Evolutionary conservation across 1,140 invertebrate species (phyloP).

Genomic region (Meloidogyne hapla): DNA sequence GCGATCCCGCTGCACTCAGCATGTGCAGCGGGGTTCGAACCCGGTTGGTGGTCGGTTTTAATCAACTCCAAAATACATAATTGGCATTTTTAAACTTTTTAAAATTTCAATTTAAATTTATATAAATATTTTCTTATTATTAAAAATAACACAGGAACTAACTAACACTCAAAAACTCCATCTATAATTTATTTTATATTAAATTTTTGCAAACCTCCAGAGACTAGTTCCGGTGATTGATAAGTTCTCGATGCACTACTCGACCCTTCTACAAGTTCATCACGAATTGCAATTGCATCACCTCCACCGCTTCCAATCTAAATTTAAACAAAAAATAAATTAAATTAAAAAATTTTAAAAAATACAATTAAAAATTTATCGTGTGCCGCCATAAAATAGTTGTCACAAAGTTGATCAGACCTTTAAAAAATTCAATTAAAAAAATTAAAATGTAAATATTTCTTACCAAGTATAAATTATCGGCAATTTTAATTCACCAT

Average conservation of each 20-base stretch:
- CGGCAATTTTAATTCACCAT: constrained; percentile 50
- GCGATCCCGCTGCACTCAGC: too few species aligned
- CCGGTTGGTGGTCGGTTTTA: too few species aligned
- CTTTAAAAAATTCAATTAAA: not conserved
- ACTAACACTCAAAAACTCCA: too few species aligned
- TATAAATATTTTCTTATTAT: too few species aligned
- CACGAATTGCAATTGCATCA: constrained; percentile 60
- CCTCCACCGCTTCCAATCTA: constrained; percentile 61
- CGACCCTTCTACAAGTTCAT: constrained; percentile 56
- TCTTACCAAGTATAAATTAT: constrained; percentile 55
- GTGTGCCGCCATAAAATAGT: constrained; percentile 60
- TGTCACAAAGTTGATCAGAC: constrained; percentile 41
- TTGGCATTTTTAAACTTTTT: too few species aligned
- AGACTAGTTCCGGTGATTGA: constrained; percentile 50
- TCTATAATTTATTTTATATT: not conserved
- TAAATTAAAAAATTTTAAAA: constrained; percentile 9
- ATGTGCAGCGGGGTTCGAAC: too few species aligned
- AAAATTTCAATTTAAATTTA: too few species aligned
- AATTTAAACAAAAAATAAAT: constrained; percentile 22
- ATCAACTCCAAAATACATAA: too few species aligned
- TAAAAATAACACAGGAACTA: too few species aligned
- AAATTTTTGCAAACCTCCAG: constrained; percentile 18
- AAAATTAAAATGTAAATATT: too few species aligned
- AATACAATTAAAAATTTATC: constrained; percentile 59
- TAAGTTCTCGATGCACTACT: constrained; percentile 54